Conservation (phyloP, 2,113 vertebrate species). For the Atractosteus spatula region DNA sequence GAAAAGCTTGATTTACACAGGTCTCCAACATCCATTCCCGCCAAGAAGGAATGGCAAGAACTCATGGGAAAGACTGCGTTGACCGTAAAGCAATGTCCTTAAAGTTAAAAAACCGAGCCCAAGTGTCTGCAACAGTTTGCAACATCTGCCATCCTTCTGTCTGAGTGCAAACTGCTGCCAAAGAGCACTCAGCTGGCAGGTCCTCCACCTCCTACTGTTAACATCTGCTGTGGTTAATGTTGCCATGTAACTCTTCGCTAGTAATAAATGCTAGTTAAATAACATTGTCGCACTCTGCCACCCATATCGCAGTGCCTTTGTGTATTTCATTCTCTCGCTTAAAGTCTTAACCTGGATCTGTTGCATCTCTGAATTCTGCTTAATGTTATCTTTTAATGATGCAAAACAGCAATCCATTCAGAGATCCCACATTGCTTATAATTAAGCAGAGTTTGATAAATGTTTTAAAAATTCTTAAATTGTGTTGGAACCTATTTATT, state of each 20-base stretch:
- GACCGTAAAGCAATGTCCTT: conserved; percentile 64
- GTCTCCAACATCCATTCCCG: conserved; percentile 58
- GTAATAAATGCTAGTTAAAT: conserved; percentile 44
- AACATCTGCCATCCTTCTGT: conserved; percentile 84
- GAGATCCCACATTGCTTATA: too few species aligned
- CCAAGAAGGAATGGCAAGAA: conserved; percentile 61
- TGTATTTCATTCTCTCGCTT: conserved; percentile 16
- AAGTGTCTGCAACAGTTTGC: conserved; percentile 76
- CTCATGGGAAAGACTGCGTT: conserved; percentile 59
- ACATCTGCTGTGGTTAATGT: conserved; percentile 77
- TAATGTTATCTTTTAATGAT: too few species aligned
- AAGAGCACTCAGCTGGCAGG: conserved; percentile 82
- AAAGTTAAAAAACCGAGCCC: conserved; percentile 65
- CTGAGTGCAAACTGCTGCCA: conserved; percentile 65
- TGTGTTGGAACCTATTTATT: too few species aligned
- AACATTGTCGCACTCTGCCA: conserved; percentile 42
- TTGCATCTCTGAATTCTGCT: too few species aligned
- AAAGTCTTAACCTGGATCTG: conserved; percentile 4
- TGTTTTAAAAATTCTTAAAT: too few species aligned
- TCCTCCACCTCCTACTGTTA: conserved; percentile 81
- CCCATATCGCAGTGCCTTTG: conserved; percentile 31
- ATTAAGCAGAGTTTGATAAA: too few species aligned
- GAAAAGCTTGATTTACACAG: conserved; percentile 61
- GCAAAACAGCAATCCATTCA: too few species aligned
- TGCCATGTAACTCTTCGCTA: conserved; percentile 40